Evolutionary conservation across 2,888 invertebrate genomes (phyloP).

Genomic region (Beris morrisii): DNA sequence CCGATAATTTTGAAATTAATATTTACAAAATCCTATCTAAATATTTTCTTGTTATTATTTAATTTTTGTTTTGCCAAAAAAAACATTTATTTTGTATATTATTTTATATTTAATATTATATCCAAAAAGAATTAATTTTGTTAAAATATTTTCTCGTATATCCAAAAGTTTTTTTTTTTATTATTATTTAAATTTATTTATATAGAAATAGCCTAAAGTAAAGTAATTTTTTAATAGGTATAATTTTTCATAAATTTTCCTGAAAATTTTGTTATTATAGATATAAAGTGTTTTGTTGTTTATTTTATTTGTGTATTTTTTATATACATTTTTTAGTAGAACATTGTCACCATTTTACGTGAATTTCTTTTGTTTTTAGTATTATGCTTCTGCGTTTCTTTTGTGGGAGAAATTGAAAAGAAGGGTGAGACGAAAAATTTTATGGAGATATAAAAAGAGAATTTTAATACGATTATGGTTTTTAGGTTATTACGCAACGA

Average conservation of each 20-base stretch:
- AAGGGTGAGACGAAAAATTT: neutral
- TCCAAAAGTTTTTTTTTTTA: slow-evolving; percentile 28
- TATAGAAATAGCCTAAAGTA: neutral
- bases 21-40: slow-evolving; percentile 56
- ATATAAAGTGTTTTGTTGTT: neutral
- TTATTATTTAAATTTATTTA: neutral
- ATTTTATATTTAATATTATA: slow-evolving; percentile 39
- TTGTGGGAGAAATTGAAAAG: neutral
- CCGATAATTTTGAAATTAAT: slow-evolving; percentile 44
- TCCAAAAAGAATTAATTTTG: slow-evolving; percentile 33
- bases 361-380: slow-evolving; percentile 21
- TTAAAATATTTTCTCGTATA: slow-evolving; percentile 29
- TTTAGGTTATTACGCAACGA: no score
- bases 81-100: slow-evolving; percentile 31
- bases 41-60: slow-evolving; percentile 40
- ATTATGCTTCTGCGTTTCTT: slow-evolving; percentile 23
- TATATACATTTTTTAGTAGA: slow-evolving; percentile 12
- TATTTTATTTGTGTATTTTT: slow-evolving; percentile 13
- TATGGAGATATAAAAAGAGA: no score
- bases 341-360: slow-evolving; percentile 38
- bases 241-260: slow-evolving; percentile 18
- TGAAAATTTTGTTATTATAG: slow-evolving; percentile 25
- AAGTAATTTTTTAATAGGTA: neutral
- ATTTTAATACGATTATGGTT: no score
- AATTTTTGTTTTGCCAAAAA: slow-evolving; percentile 34